Percentiles rank a stretch among this genome's conserved stretches.
These are phyloP conservation scores for Eulemur macaco DNA, from an alignment of 2,113 vertebrate genomes.

Conservation along the genomic window DNA sequence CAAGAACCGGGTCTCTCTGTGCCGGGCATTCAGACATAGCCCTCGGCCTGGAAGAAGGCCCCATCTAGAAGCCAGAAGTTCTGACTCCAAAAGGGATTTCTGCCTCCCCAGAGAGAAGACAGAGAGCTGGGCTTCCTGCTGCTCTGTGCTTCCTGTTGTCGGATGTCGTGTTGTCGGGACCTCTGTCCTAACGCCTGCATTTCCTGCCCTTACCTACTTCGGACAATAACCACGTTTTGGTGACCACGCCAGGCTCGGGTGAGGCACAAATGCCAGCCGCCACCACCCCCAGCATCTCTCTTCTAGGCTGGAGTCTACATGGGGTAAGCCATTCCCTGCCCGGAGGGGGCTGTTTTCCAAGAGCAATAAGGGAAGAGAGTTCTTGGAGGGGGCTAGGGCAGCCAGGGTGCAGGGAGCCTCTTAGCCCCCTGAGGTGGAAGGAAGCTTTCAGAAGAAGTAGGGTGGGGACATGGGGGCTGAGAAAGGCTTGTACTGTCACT, in stretches of 20 bases:
- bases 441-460: background rate
- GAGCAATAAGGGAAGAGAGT: background rate
- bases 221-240: background rate
- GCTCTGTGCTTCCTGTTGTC: background rate
- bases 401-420: background rate
- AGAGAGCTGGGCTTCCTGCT: background rate
- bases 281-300: background rate
- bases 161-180: background rate
- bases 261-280: background rate
- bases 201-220: background rate
- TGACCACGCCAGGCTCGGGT: background rate
- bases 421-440: background rate
- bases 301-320: background rate
- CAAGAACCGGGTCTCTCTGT: background rate
- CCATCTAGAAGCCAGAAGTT: background rate
- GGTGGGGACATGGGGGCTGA: background rate
- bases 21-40: background rate
- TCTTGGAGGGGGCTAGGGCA: background rate
- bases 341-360: background rate
- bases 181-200: background rate
- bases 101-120: background rate
- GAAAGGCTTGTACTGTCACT: background rate
- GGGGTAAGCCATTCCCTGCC: conserved; percentile 38
- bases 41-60: background rate
- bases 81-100: background rate